Conservation (phyloP, 2,888 invertebrate genomes). For the Ornithoptera alexandrae region DNA sequence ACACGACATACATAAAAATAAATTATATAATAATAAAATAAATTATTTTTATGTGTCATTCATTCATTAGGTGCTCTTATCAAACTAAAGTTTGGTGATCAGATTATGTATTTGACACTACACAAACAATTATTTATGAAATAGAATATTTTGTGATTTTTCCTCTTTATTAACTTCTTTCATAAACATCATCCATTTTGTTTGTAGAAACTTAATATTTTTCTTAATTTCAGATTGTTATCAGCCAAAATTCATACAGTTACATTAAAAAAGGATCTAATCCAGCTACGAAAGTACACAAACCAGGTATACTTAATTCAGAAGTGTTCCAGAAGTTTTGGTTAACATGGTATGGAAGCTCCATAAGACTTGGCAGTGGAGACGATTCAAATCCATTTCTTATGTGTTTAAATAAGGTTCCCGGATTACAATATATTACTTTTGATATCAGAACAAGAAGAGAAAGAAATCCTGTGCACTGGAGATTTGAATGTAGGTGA, state of each 20-base stretch:
- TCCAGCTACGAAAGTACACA: slow-evolving; percentile 40
- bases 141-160: too few species aligned
- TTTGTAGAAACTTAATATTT: not conserved
- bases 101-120: too few species aligned
- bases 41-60: too few species aligned
- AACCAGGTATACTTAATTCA: slow-evolving; percentile 65
- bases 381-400: slow-evolving; percentile 54
- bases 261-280: slow-evolving; percentile 41
- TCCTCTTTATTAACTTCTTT: not conserved
- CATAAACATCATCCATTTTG: not conserved
- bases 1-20: too few species aligned
- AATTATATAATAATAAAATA: too few species aligned
- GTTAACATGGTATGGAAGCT: slow-evolving; percentile 71
- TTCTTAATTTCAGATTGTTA: slow-evolving; percentile 41
- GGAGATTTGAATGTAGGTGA: slow-evolving; percentile 55
- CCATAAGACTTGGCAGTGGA: slow-evolving; percentile 59
- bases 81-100: too few species aligned
- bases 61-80: too few species aligned
- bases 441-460: slow-evolving; percentile 32
- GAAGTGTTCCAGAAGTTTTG: slow-evolving; percentile 70
- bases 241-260: slow-evolving; percentile 43
- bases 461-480: slow-evolving; percentile 34
- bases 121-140: too few species aligned
- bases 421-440: slow-evolving; percentile 43
- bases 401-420: slow-evolving; percentile 34